These are phyloP conservation scores for Sciurus niger DNA, from an alignment of 2,113 vertebrate species.

Conservation along the genomic window DNA sequence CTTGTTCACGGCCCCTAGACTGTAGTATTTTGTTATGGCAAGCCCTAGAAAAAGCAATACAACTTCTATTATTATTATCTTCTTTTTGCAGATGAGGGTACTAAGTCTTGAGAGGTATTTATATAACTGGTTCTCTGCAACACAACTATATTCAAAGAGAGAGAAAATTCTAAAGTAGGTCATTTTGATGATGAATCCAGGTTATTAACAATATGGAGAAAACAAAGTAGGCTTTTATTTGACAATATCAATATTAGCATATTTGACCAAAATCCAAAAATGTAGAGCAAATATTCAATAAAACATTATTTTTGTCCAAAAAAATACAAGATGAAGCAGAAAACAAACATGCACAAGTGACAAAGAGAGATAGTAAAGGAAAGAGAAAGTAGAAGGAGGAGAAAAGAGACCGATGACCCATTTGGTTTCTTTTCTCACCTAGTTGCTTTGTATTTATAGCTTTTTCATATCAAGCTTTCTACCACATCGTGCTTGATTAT, in stretches of 20 bases:
- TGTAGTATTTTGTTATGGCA: neutral
- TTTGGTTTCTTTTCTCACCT: neutral
- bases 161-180: neutral
- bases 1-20: neutral
- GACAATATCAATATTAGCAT: neutral
- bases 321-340: neutral
- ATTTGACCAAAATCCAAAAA: neutral
- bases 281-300: neutral
- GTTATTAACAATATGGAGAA: neutral
- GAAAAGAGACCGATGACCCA: neutral
- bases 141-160: neutral
- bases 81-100: neutral
- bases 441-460: neutral
- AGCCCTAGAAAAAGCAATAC: neutral
- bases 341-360: neutral
- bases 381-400: neutral
- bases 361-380: neutral
- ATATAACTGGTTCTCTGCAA: neutral
- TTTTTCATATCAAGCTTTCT: neutral
- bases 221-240: neutral
- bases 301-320: neutral
- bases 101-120: neutral
- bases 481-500: neutral
- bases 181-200: neutral
- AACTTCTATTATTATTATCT: neutral